Conservation (phyloP, 1,140 invertebrate genomes). For the Odontomachus brunneus region DNA sequence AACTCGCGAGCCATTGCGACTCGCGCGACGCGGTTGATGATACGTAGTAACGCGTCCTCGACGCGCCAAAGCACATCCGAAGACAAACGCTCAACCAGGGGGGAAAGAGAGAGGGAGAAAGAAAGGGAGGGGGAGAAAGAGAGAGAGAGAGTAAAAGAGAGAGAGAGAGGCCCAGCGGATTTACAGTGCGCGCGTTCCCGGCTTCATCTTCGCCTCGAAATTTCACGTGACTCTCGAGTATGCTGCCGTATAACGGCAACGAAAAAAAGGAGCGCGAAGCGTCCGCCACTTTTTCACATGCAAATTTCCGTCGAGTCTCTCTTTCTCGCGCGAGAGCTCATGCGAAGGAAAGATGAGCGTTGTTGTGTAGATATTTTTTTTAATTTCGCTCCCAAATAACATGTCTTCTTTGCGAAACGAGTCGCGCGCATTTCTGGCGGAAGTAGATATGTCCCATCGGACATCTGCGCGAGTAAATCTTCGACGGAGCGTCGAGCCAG, state of each 20-base stretch:
- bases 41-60: not conserved
- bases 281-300: conserved; percentile 40
- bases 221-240: conserved; percentile 33
- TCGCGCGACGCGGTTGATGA: not conserved
- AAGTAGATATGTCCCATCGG: not conserved
- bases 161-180: conserved; percentile 6
- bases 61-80: conserved; percentile 13
- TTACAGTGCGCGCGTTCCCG: conserved; percentile 16
- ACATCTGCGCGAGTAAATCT: not conserved
- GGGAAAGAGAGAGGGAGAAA: too few species aligned
- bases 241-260: not conserved
- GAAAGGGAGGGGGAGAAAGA: too few species aligned
- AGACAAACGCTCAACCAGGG: conserved; percentile 38
- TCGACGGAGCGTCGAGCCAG: not conserved
- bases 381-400: conserved; percentile 11
- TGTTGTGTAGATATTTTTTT: not conserved
- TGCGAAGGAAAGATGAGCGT: not conserved
- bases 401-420: not conserved
- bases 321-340: conserved; percentile 6
- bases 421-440: not conserved
- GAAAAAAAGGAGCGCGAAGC: not conserved
- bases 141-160: too few species aligned
- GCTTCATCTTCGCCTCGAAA: conserved; percentile 18
- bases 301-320: conserved; percentile 33
- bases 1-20: too few species aligned